Conservation (phyloP, 2,888 invertebrate species). For the Eulithis testata region DNA sequence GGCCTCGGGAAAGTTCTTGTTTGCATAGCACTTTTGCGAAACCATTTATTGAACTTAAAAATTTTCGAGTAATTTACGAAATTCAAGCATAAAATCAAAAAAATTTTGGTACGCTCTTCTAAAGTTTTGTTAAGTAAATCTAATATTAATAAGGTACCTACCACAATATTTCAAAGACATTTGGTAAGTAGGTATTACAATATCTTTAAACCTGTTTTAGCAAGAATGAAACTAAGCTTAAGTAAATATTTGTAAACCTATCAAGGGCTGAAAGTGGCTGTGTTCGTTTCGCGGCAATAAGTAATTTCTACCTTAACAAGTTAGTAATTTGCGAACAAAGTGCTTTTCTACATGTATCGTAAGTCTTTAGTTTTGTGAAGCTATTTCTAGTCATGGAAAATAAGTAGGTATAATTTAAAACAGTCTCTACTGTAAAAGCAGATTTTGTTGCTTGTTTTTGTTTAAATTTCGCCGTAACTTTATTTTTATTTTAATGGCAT, state of each 20-base stretch:
- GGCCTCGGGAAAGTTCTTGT: background rate
- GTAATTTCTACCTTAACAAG: slow-evolving; percentile 8
- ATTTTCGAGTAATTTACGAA: no score
- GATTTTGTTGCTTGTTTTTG: background rate
- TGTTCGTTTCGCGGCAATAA: slow-evolving; percentile 20
- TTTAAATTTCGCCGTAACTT: background rate
- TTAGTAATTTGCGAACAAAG: slow-evolving; percentile 25
- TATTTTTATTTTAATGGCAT: background rate
- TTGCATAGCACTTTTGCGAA: no score
- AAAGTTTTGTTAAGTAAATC: no score
- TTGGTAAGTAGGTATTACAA: no score
- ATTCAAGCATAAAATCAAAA: no score
- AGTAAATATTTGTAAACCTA: slow-evolving; percentile 6
- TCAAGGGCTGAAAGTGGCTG: slow-evolving; percentile 2
- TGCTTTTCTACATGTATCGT: slow-evolving; percentile 20
- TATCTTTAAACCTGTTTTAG: slow-evolving; percentile 4
- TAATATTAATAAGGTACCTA: no score
- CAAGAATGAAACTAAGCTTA: slow-evolving; percentile 3
- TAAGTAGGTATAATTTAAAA: background rate
- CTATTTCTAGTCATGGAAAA: slow-evolving; percentile 27
- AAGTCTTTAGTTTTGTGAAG: slow-evolving; percentile 40
- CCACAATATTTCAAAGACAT: no score
- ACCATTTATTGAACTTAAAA: no score
- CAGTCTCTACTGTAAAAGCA: no score
- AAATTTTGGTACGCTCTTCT: no score